Base-by-base conservation (phyloP, 2,797 vertebrate genomes). In the Enteromius anoplus region DNA sequence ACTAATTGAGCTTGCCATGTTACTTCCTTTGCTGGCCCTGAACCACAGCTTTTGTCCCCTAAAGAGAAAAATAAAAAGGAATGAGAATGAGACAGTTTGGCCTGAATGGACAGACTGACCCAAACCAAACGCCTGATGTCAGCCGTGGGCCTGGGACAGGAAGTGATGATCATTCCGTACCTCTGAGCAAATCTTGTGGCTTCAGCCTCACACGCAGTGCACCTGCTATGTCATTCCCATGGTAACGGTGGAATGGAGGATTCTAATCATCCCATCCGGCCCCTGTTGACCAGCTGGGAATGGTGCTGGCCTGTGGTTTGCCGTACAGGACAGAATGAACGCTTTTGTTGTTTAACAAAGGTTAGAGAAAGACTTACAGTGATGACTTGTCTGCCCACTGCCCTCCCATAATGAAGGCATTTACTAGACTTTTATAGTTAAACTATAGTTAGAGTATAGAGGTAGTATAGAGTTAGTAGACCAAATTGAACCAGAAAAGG, bases 1-100 rank as follows among this genome's bases (percentile, higher is more conserved):
- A 77, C 72, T 89, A 89, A 89, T 86, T 88, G 86, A 81, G 58
- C 79, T 84, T 84, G 86, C 86, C 86, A 88, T 87, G 85, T 85
- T 88, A 82, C 83, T 87, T 88, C 82, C 87, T 86, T 76, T 84
- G 84, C 75, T 85, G 77, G 84, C 85, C 60, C 26, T 29, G 58
- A 45, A 78, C 68, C 42, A 68, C 75, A 72, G 82, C 64, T 70
- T 47, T 81, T 70, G 80, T 49, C 86, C 75, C 73, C 85, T 80
- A 82, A 75, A 71, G 64, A 86, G 60, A 72, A 75, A 78, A 81
- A 81, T n/a, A 80, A 76, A 65, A 71, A 64, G 19, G 17, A 62
- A 68, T 55, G 66, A 79, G 80, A 53, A 32, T 64, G 71, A 76
- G 78, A 21, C 68, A 73, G 26, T 82, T 85, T 81, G 75, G 70